Evolutionary conservation across 1,140 invertebrate species (phyloP), one percentile per base, ranked within the genome.

Genomic region (Gonatopus flavifemur): DNA sequence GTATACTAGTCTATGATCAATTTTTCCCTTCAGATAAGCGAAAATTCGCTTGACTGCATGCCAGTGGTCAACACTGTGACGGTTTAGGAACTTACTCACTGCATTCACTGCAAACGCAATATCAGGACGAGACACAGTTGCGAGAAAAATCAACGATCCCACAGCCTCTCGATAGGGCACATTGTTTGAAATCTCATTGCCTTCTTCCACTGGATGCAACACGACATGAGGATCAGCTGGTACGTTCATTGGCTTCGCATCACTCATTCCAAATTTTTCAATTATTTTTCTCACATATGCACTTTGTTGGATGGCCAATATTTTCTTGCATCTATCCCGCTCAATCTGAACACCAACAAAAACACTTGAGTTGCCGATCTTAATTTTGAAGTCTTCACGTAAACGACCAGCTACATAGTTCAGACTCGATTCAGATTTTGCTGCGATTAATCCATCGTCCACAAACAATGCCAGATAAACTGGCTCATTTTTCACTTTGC

Each of bases 321-420:
- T 13, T 36, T 19, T 5, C 18, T n/a, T 16, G 16, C 39, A 39
- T 13, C 44, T 20, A 8, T 37, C 12, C 3, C 35, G 20, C 19
- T 13, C n/a, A 9, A 39, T 38, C 22, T 48, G 36, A 8, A 48
- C 20, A 19, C 46, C 46, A 13, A 48, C 24, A 19, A 48, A 48
- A 13, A 38, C 7, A 3, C 18, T 25, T 9, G 36, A 12, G n/a
- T 48, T 22, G 13, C 32, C 36, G 0, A 48, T 39, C 8, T 22
- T 39, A 9, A 46, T 31, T 24, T 35, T 24, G 20, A 46, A 46
- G 13, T 19, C 18, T 15, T 46, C 30, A 36, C 33, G n/a, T n/a
- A n/a, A n/a, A n/a, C 7, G 38, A 24, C 38, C 20, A 22, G 19
- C 24, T 40, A 7, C 24, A 3, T 3, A 40, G 20, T 3, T 22